A percentile compares a stretch with the other conserved stretches of the same genome.
phyloP scores from a whole-genome alignment of 2,888 invertebrate genomes.

The Serrognathus titanus region DNA sequence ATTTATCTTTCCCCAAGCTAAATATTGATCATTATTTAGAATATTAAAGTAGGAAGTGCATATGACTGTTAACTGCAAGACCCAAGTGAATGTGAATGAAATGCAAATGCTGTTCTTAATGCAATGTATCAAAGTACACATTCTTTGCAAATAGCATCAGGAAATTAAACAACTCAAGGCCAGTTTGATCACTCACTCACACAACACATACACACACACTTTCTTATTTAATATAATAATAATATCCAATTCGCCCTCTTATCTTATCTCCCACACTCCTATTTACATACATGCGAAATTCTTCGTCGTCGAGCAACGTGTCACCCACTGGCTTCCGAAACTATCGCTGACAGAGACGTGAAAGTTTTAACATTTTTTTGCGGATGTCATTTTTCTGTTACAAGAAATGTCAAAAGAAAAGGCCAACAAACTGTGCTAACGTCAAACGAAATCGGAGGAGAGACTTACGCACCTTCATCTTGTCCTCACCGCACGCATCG shows the following conservation, averaged over 20 bases:
- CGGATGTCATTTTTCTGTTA: constrained; percentile 13
- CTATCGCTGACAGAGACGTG: background rate
- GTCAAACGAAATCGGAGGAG: constrained; percentile 5
- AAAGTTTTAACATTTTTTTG: constrained; percentile 11
- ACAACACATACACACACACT: no score
- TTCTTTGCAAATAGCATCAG: background rate
- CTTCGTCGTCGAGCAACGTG: background rate
- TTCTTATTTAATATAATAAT: no score
- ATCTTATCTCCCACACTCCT: no score
- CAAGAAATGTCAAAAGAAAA: constrained; percentile 19
- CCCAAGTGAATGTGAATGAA: no score
- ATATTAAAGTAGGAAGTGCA: background rate
- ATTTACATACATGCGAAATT: constrained; percentile 1
- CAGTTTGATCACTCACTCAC: no score
- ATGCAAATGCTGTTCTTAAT: background rate
- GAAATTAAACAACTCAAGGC: no score
- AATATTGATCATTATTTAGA: constrained; percentile 13
- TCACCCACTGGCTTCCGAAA: background rate
- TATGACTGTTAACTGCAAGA: background rate
- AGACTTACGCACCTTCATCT: constrained; percentile 1
- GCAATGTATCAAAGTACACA: background rate
- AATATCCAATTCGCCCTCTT: no score
- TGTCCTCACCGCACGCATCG: background rate
- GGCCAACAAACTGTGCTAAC: constrained; percentile 20
- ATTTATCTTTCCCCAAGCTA: constrained; percentile 14